Evolutionary conservation across 2,797 vertebrate species (phyloP).

Genomic region (Picus viridis): DNA sequence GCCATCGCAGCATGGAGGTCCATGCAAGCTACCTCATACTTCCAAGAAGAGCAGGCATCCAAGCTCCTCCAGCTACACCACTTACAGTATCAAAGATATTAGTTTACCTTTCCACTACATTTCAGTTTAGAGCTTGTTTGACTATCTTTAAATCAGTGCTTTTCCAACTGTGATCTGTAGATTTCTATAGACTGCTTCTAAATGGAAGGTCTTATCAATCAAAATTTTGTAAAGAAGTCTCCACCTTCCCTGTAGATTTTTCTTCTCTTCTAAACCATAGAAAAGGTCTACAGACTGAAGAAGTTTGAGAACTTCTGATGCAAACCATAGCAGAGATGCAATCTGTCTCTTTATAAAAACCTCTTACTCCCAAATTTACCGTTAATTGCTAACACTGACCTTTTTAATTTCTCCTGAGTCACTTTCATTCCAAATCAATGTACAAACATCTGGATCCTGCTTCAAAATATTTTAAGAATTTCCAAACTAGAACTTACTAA

Average conservation of each 20-base stretch:
- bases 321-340: not conserved
- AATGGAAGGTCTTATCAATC: conserved; percentile 16
- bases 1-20: not conserved
- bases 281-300: not conserved
- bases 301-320: not conserved
- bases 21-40: not conserved
- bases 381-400: not conserved
- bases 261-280: not conserved
- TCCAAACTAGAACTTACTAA: conserved; percentile 1
- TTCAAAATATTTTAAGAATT: conserved; percentile 35
- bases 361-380: not conserved
- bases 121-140: not conserved
- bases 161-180: conserved; percentile 3
- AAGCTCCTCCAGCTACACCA: not conserved
- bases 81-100: not conserved
- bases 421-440: conserved; percentile 1
- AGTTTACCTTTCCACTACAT: not conserved
- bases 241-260: not conserved
- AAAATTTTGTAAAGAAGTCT: not conserved
- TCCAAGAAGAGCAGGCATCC: not conserved
- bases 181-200: conserved; percentile 7
- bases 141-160: conserved; percentile 48
- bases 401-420: not conserved
- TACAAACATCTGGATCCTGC: not conserved
- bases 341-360: not conserved